Base-by-base conservation (phyloP, 2,797 vertebrate species). In the Oreochromis mossambicus region DNA sequence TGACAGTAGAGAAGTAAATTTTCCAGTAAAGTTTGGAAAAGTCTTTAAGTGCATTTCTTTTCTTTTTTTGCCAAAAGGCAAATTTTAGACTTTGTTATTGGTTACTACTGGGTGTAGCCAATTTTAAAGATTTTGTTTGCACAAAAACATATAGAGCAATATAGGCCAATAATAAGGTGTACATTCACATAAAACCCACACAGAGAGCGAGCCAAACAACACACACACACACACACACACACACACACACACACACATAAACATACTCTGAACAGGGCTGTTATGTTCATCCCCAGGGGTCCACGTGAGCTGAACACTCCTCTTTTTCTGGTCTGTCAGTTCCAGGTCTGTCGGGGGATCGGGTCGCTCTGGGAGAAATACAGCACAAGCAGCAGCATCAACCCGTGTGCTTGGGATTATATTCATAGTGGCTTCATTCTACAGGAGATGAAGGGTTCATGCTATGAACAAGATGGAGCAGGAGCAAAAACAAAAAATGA, bases 291-390 rank as follows among this genome's bases (percentile, higher is more conserved):
- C 96, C 84, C 99, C 98, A 19, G 98, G 98, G 50, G 95, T 96
- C 99, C 99, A 99, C 1, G 98, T 98, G 73, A 99, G 97, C 79
- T 97, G 96, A 83, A 98, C 85, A 13, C 97, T 99, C 93, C 96
- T 97, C 92, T 97, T 97, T 43, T 95, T 96, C 75, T 95, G 96
- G 95, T 97, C 97, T 2, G 98, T 98, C 92, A 99, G 85, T 93
- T 99, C 98, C 84, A 99, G 97, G 94, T 99, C 98, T 87, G 97
- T 97, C 2, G 99, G 98, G 63, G 98, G 95, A 90, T 98, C 97
- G 5, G 99, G 99, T 82, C 93, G 95, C 94, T 98, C 99, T 99
- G 84, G 8, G 87, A 94, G 90, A 83, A 77, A 88, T 19, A 79
- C 83, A 91, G 83, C 75, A 87, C 21, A 88, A 56, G 75, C 75